Percentiles rank a stretch among this genome's conserved stretches.
Conservation (phyloP, 2,888 invertebrate species). For the Leucania comma region DNA sequence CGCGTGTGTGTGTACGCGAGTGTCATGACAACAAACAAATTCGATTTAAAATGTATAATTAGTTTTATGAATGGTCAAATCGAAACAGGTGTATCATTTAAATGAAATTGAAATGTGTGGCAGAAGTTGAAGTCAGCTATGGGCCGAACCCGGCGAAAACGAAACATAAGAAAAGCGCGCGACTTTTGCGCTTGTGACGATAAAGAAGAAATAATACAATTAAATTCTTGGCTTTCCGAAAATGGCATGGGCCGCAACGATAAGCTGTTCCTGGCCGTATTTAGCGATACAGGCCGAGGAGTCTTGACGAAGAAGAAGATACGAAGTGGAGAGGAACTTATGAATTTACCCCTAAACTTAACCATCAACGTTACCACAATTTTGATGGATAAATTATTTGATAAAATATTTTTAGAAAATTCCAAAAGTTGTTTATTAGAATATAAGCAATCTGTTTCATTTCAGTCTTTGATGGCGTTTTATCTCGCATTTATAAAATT, state of each 20-base stretch:
- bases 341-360: slow-evolving; percentile 91
- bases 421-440: slow-evolving; percentile 84
- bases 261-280: slow-evolving; percentile 90
- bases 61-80: neutral
- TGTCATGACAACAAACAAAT: slow-evolving; percentile 50
- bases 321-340: slow-evolving; percentile 90
- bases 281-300: slow-evolving; percentile 94
- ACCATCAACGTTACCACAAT: slow-evolving; percentile 91
- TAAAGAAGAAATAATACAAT: slow-evolving; percentile 81
- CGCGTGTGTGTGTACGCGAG: neutral
- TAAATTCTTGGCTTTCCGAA: slow-evolving; percentile 89
- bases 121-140: slow-evolving; percentile 69
- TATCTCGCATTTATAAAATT: slow-evolving; percentile 94
- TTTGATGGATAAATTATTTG: slow-evolving; percentile 89
- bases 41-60: neutral
- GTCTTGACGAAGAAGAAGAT: slow-evolving; percentile 91
- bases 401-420: slow-evolving; percentile 85
- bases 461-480: slow-evolving; percentile 94
- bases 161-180: slow-evolving; percentile 77
- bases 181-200: slow-evolving; percentile 80
- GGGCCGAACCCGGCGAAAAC: slow-evolving; percentile 89
- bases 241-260: slow-evolving; percentile 91
- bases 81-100: neutral
- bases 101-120: slow-evolving; percentile 14
- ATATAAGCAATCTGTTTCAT: slow-evolving; percentile 85